Conservation (phyloP, 2,113 vertebrate genomes). For the Neogobius melanostomus region DNA sequence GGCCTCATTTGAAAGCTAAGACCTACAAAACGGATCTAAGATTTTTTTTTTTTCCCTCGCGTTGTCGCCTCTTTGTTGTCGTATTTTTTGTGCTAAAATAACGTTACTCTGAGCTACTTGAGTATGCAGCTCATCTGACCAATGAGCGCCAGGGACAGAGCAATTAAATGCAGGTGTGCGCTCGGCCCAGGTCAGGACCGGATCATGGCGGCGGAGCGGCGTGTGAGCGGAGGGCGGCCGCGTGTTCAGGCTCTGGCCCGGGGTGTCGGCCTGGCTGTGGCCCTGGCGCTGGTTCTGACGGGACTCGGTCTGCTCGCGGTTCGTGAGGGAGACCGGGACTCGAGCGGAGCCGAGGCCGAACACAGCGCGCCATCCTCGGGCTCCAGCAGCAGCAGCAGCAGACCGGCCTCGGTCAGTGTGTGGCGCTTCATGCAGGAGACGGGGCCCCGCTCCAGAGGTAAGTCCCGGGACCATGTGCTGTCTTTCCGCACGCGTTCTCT, state of each 20-base stretch:
- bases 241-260: not conserved
- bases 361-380: not conserved
- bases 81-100: no score
- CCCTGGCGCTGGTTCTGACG: not conserved
- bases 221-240: not conserved
- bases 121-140: no score
- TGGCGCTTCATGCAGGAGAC: not conserved
- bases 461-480: not conserved
- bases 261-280: not conserved
- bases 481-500: no score
- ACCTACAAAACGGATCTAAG: no score
- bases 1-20: no score
- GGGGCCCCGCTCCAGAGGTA: not conserved
- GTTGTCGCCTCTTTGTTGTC: no score
- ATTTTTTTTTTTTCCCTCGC: no score
- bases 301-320: not conserved
- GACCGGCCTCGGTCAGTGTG: not conserved
- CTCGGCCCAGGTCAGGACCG: not conserved
- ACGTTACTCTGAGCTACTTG: no score
- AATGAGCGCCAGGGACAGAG: not conserved
- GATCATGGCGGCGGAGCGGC: not conserved
- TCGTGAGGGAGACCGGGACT: not conserved
- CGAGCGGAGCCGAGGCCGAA: not conserved
- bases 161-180: not conserved
- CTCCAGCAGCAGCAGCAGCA: not conserved